Conservation (phyloP, 2,888 invertebrate species). For the Caenorhabditis zanzibari region DNA sequence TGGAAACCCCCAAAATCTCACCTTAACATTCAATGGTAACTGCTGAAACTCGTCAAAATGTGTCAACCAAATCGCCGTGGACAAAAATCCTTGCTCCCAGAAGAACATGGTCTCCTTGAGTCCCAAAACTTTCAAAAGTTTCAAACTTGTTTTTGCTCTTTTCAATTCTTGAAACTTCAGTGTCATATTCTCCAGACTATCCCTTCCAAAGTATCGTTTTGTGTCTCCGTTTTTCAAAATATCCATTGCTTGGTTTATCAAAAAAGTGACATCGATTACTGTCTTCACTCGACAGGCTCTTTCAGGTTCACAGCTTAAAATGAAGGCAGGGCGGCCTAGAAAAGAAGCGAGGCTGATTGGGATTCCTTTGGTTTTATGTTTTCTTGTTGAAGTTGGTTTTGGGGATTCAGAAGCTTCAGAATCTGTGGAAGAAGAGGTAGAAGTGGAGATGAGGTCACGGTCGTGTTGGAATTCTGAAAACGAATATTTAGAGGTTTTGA, state of each 20-base stretch:
- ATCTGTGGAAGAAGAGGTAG: constrained; percentile 13
- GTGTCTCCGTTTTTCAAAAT: constrained; percentile 29
- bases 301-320: constrained; percentile 51
- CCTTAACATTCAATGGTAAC: constrained; percentile 27
- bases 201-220: constrained; percentile 14
- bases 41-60: constrained; percentile 53
- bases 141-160: constrained; percentile 20
- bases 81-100: constrained; percentile 50
- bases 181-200: constrained; percentile 44
- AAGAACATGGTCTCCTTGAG: constrained; percentile 46
- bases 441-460: constrained; percentile 42
- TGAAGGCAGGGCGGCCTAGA: constrained; percentile 43
- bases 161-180: constrained; percentile 39
- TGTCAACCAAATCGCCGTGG: constrained; percentile 45
- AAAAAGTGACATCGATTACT: constrained; percentile 48
- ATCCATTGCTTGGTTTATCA: constrained; percentile 39
- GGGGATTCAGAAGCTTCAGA: constrained; percentile 1
- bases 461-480: constrained; percentile 52
- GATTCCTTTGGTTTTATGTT: background rate
- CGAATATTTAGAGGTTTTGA: too few relatives aligned
- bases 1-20: background rate
- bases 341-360: constrained; percentile 32
- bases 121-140: constrained; percentile 33
- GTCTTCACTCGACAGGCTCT: constrained; percentile 37
- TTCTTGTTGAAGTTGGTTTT: background rate